Conservation (phyloP, 2,888 invertebrate genomes). For the Eupeodes latifasciatus region DNA sequence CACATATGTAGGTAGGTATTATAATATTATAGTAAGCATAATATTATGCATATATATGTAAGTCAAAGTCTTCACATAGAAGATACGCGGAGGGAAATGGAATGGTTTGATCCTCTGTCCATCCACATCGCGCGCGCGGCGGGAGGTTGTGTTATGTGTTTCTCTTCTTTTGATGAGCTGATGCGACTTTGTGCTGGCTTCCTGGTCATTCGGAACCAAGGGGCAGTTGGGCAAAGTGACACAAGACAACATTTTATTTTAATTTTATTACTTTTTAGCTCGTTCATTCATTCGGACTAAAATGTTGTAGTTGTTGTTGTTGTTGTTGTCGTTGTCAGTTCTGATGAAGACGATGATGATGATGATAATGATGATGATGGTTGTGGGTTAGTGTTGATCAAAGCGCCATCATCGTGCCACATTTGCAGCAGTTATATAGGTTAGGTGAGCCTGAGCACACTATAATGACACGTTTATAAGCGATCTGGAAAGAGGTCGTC, state of each 20-base stretch:
- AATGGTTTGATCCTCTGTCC: slow-evolving; percentile 2
- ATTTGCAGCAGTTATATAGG: slow-evolving; percentile 50
- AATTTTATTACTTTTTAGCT: slow-evolving; percentile 13
- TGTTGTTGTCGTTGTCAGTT: not conserved
- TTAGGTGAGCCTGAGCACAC: slow-evolving; percentile 38
- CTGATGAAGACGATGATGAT: not conserved
- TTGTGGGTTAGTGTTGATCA: slow-evolving; percentile 39
- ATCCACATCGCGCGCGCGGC: not conserved
- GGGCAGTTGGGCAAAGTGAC: slow-evolving; percentile 25
- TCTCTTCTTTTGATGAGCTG: not conserved
- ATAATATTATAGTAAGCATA: not conserved
- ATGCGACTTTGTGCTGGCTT: slow-evolving; percentile 47
- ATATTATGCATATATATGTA: slow-evolving; percentile 15
- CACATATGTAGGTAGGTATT: not conserved
- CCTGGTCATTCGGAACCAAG: slow-evolving; percentile 45
- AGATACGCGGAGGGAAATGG: not conserved
- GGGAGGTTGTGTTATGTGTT: slow-evolving; percentile 3
- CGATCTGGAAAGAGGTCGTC: slow-evolving; percentile 38
- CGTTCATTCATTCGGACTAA: not conserved
- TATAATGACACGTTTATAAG: slow-evolving; percentile 58
- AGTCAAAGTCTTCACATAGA: slow-evolving; percentile 14
- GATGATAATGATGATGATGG: slow-evolving; percentile 8
- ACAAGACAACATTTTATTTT: slow-evolving; percentile 28
- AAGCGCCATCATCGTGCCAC: slow-evolving; percentile 55
- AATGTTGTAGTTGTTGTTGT: slow-evolving; percentile 6